Evolutionary conservation across 1,140 invertebrate genomes (phyloP), one percentile per base, ranked within the genome.

Genomic region (Hylaeus volcanicus): DNA sequence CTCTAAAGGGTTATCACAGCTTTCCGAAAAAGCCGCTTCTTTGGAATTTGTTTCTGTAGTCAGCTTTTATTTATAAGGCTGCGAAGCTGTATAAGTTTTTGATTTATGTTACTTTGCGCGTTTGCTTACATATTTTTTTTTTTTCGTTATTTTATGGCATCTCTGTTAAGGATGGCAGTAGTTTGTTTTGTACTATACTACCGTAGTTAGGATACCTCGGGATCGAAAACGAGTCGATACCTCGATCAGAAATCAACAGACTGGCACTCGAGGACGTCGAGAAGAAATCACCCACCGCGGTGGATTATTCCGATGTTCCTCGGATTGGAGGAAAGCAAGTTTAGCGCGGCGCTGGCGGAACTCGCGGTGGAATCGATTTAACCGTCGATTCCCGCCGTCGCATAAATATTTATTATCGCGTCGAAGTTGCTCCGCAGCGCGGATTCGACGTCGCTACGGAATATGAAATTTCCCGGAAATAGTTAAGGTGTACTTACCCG

Each of bases 381-480:
- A 72, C 41, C 6, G 39, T 72, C 5, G 55, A 55, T 45, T 39
- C 56, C 43, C 43, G 26, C 66, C n/a, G 37, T 5, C n/a, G 74
- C n/a, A 64, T 56, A 68, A 65, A 75, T 56, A 45, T 56, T 61
- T 60, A 48, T 61, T 61, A 61, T 45, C 48, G 55, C 41, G 70
- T 51, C 48, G 51, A 51, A 43, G 51, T 69, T 55, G 66, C 43
- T 37, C 26, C 48, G 39, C 2, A 43, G 63, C 39, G 43, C 41
- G 11, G 15, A 9, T 48, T 11, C 43, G 48, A 26, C 14, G 45
- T 48, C 41, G 60, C 11, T 39, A 2, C n/a, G 14, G 76, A 51
- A 72, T 78, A 72, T 72, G 68, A 78, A 78, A 78, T 72, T 76
- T 76, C 41, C 45, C 68, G 48, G 69, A 64, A 72, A 72, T 72